Evolutionary conservation across 2,797 vertebrate species (phyloP), one percentile per base, ranked within the genome.

Genomic region (Amblyraja radiata): DNA sequence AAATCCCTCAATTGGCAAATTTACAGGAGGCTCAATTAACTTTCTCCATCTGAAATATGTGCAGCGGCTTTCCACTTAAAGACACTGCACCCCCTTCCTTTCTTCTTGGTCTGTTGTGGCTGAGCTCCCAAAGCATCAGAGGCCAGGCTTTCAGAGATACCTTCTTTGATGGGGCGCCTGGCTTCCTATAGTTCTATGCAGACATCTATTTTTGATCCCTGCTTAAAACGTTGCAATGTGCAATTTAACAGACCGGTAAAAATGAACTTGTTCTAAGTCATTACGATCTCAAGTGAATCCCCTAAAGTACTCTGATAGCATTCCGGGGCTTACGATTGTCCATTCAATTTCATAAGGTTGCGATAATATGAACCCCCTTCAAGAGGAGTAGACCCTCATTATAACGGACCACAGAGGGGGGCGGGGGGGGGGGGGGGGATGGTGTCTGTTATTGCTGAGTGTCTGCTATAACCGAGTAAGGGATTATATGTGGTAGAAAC

Each of bases 11-110:
- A 39, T 92, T 92, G 90, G 90, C 90, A 92, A 76, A 92, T 92
- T 92, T 92, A 58, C 90, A 92, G 68, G 90, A 92, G 76, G 65
- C 90, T 92, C 90, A 92, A 92, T 92, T 92, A 92, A 92, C 90
- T 92, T 92, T 92, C 46, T 92, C 74, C 90, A 76, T 92, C 71
- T 92, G 90, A 92, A 92, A 92, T 92, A 92, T 74, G 71, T 73
- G 90, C 71, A 92, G 39, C 39, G 54, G 71, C 71, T 92, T 92
- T 92, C 90, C 25, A 58, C 25, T 92, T 73, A 76, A 92, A 92
- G 65, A 92, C 71, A 92, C 36, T 36, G 25, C 76, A 68, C 71
- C 90, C 65, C 71, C 25, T 14, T 76, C 90, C 71, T 76, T 88
- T 65, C 63, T 88, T 74, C 21, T 46, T 76, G 73, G 21, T 39